These are phyloP conservation scores for Takifugu flavidus DNA, from an alignment of 2,113 vertebrate genomes.

Conservation along the genomic window DNA sequence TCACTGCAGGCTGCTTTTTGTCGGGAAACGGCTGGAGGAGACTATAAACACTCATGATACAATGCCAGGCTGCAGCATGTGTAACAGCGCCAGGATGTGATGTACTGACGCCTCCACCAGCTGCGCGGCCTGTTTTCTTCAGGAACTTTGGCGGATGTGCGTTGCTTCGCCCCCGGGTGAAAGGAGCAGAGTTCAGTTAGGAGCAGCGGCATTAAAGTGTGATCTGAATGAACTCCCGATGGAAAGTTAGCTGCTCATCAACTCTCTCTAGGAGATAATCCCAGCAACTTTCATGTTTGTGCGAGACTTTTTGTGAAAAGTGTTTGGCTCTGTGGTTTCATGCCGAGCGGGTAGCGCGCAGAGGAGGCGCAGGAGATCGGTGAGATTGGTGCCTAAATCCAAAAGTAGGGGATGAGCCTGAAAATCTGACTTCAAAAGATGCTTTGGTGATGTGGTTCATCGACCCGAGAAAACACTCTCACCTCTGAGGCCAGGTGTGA, in stretches of 20 bases:
- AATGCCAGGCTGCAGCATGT: constrained; percentile 19
- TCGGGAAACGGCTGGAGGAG: constrained; percentile 7
- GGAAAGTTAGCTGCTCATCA: too few relatives aligned
- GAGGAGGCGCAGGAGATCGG: background rate
- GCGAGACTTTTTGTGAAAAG: too few relatives aligned
- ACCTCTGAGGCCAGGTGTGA: constrained; percentile 46
- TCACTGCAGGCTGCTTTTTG: constrained; percentile 10
- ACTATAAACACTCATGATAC: constrained; percentile 19
- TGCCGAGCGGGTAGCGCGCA: background rate
- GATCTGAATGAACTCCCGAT: too few relatives aligned
- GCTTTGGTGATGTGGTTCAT: constrained; percentile 32
- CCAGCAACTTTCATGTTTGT: too few relatives aligned
- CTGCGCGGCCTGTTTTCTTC: constrained; percentile 7
- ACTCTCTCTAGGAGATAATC: too few relatives aligned
- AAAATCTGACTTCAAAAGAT: constrained; percentile 19
- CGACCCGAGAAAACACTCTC: constrained; percentile 27
- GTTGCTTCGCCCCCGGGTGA: background rate
- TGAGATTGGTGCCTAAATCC: background rate
- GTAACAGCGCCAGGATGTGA: constrained; percentile 6
- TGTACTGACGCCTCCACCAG: constrained; percentile 7
- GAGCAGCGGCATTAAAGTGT: too few relatives aligned
- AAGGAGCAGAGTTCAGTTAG: background rate
- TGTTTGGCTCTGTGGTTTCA: background rate
- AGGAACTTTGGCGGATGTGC: constrained; percentile 1
- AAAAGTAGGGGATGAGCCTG: background rate